Conservation (phyloP, 2,797 vertebrate species). For the Tachyglossus aculeatus region DNA sequence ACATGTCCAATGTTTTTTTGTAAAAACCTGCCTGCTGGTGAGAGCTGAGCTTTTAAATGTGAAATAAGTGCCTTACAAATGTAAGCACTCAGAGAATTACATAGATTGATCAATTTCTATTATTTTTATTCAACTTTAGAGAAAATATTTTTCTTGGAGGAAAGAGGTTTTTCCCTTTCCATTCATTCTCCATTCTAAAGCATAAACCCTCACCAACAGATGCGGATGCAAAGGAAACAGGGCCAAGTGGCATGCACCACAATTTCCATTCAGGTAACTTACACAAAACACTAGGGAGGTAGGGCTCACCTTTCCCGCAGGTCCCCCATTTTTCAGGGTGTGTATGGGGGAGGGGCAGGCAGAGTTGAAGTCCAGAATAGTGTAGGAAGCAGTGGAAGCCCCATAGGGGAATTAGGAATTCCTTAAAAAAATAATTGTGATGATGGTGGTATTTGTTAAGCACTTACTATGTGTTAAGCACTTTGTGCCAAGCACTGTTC, state of each 20-base stretch:
- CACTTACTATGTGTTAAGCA: no score
- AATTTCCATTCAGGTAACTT: neutral
- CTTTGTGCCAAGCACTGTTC: no score
- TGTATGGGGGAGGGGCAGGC: no score
- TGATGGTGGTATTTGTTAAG: no score
- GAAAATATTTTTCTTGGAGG: constrained; percentile 55
- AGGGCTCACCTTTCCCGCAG: no score
- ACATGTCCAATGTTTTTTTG: neutral
- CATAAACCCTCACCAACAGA: neutral
- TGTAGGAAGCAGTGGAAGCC: no score
- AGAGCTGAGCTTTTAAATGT: neutral
- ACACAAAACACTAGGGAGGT: neutral
- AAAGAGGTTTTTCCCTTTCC: constrained; percentile 6
- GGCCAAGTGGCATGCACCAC: neutral
- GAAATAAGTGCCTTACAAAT: constrained; percentile 21
- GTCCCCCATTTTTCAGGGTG: no score
- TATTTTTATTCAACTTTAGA: constrained; percentile 28
- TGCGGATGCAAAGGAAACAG: neutral
- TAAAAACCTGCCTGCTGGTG: neutral
- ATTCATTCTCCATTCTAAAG: neutral
- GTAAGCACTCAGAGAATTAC: constrained; percentile 30
- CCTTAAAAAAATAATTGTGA: no score
- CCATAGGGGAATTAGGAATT: no score
- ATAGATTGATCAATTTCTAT: constrained; percentile 5
- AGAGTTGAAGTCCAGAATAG: no score